Conservation (phyloP, 1,140 invertebrate genomes). For the Ceratosolen fusciceps region DNA sequence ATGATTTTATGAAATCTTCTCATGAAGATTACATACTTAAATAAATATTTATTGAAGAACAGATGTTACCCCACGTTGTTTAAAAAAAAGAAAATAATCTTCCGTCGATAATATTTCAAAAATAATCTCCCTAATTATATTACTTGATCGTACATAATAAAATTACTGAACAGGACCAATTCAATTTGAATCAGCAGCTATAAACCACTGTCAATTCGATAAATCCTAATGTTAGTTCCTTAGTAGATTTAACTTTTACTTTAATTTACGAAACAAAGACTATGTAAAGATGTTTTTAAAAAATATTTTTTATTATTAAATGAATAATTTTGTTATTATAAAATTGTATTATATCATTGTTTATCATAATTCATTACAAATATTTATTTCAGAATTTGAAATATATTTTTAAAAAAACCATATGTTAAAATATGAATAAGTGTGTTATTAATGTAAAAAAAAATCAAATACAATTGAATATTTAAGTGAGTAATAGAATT, state of each 20-base stretch:
- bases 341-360: too few relatives aligned
- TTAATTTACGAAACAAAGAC: not conserved
- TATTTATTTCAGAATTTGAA: too few relatives aligned
- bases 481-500: too few relatives aligned
- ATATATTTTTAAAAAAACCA: too few relatives aligned
- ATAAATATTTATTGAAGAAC: not conserved
- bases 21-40: not conserved
- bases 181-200: not conserved
- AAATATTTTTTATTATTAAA: too few relatives aligned
- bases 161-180: not conserved
- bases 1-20: not conserved
- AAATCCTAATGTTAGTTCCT: not conserved
- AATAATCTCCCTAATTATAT: not conserved
- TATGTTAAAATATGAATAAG: too few relatives aligned
- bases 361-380: too few relatives aligned
- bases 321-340: too few relatives aligned
- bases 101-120: not conserved
- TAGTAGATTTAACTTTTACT: not conserved
- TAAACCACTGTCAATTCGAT: not conserved
- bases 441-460: too few relatives aligned
- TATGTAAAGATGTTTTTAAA: not conserved
- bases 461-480: too few relatives aligned
- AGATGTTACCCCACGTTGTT: constrained; percentile 9
- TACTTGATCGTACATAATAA: not conserved
- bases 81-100: constrained; percentile 17